Percentiles rank a stretch among this genome's conserved stretches.
These are phyloP conservation scores for Eupithecia insigniata DNA, from an alignment of 2,888 invertebrate genomes.

Conservation along the genomic window DNA sequence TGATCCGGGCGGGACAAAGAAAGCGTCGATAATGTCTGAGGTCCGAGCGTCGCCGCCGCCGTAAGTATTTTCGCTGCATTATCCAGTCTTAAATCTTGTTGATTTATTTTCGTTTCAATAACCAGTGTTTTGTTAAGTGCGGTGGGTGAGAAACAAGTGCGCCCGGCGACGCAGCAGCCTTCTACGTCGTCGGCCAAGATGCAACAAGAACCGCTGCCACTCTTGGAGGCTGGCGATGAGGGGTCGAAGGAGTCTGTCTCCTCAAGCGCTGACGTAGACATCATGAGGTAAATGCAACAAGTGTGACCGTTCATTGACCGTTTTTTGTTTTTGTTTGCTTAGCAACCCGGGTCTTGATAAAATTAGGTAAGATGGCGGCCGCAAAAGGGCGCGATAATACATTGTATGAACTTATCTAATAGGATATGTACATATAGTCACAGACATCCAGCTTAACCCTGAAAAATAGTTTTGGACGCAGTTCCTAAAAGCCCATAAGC, in stretches of 20 bases:
- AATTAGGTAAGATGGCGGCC: neutral
- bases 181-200: neutral
- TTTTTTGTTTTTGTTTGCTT: constrained; percentile 4
- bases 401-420: no score
- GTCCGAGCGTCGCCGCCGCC: neutral
- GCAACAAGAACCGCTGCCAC: neutral
- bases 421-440: no score
- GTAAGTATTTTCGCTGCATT: neutral
- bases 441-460: no score
- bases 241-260: neutral
- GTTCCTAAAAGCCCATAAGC: no score
- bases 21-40: neutral
- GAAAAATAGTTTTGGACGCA: no score
- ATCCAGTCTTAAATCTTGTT: neutral
- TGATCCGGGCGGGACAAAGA: neutral
- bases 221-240: neutral
- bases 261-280: neutral
- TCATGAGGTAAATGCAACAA: neutral
- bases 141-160: neutral
- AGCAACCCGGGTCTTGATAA: neutral
- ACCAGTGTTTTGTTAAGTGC: neutral
- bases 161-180: neutral
- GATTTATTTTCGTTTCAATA: neutral
- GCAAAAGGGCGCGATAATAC: no score
- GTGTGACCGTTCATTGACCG: neutral